Base-by-base conservation (phyloP, 2,888 invertebrate genomes). In the Hermaeophaga mercurialis region DNA sequence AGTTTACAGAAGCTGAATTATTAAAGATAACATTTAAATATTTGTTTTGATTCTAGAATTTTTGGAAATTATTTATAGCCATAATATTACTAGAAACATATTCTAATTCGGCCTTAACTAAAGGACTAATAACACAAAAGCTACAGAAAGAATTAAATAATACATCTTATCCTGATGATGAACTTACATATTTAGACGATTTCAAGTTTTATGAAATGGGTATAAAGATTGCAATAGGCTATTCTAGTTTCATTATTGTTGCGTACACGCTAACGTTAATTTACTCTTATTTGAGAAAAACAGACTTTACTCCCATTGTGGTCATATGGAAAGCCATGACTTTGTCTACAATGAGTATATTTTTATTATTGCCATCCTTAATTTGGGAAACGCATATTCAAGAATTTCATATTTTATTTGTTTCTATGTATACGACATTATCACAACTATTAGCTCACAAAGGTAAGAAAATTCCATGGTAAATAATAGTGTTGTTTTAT, bases 51-150 rank as follows among this genome's bases (percentile, higher is more conserved):
- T 34, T 44, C 8, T 53, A 76, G 75, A 69, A 71, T 62, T 74
- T 73, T 55, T 76, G 76, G 92, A 93, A 93, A 75, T 77, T 95
- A 38, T 84, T 88, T 6, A 80, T 94, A 8, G 84, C 94, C 17
- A 79, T 94, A 39, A 79, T 90, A 59, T 79, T 94, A 63, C 80
- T 92, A 70, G 94, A 94, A 77, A 89, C 94, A 0, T 94, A 91
- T 72, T 84, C 86, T 12, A 81, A 86, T 46, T 90, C 89, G 86
- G 72, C 78, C 75, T 31, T 62, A 43, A 36, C 58, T 44, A 56
- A 56, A 59, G 50, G 54, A 48, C 36, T 47, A 66, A 66, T 33
- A 50, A 24, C 3, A 31, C 11, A 17, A 28, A 28, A 39, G 11
- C 24, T 4, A n/a, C 9, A 9, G n/a, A 50, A 18, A 33, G 50